Percentiles rank a stretch among this genome's conserved stretches.
Evolutionary conservation across 2,113 vertebrate species (phyloP).

Genomic region (Colinus virginianus): DNA sequence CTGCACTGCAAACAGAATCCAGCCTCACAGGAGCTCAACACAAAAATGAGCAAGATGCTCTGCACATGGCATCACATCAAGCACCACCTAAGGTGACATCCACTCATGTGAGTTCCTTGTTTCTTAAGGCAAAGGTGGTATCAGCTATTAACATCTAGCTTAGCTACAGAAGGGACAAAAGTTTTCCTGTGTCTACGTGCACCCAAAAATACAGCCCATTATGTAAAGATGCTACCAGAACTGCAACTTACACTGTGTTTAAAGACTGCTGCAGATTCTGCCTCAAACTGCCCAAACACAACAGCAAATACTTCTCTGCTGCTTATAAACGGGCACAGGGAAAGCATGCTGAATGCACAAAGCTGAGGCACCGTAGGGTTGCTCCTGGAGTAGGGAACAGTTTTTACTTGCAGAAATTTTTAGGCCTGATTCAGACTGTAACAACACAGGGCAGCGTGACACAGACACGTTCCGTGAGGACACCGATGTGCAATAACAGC

Average conservation of each 20-base stretch:
- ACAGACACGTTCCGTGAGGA: background rate
- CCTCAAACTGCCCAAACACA: background rate
- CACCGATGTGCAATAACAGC: background rate
- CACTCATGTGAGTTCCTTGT: background rate
- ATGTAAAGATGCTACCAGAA: background rate
- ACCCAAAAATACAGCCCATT: background rate
- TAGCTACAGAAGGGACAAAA: background rate
- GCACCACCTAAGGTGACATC: fast-evolving
- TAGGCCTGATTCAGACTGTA: background rate
- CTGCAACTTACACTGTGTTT: fast-evolving
- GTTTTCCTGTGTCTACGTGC: background rate
- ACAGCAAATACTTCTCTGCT: background rate
- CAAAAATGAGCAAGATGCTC: background rate
- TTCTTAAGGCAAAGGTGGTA: background rate
- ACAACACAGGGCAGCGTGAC: background rate
- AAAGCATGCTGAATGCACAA: background rate
- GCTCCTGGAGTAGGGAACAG: background rate
- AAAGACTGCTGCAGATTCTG: background rate
- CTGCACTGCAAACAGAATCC: background rate
- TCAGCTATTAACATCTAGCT: background rate
- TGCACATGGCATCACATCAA: background rate
- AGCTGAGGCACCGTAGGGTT: background rate
- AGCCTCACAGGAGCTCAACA: background rate
- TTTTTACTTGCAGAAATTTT: background rate
- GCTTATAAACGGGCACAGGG: background rate